Conservation (phyloP, 2,113 vertebrate species). For the Cyprinus carpio region DNA sequence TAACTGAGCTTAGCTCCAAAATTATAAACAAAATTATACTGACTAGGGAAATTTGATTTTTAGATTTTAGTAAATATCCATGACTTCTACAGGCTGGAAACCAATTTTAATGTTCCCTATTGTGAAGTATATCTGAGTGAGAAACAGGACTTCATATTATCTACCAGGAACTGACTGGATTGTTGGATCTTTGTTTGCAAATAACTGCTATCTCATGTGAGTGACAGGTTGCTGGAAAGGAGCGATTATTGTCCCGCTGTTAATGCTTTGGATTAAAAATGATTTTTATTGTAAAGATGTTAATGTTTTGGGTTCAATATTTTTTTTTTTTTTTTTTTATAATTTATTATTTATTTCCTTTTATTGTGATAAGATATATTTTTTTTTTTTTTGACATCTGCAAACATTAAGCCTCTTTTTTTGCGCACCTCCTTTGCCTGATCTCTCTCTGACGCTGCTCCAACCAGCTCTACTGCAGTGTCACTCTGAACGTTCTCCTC, state of each 20-base stretch:
- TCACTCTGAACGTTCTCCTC: conserved; percentile 89
- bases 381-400: no score
- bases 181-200: not conserved
- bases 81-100: not conserved
- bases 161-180: not conserved
- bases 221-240: not conserved
- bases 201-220: no score
- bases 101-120: not conserved
- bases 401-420: no score
- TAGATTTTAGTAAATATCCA: not conserved
- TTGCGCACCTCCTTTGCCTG: conserved; percentile 79
- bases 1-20: not conserved
- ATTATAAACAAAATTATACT: not conserved
- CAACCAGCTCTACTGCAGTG: conserved; percentile 87
- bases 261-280: no score
- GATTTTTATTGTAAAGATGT: no score
- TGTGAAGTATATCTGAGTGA: not conserved
- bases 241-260: not conserved
- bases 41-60: not conserved
- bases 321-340: no score
- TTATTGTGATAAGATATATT: no score
- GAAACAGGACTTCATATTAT: not conserved
- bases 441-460: conserved; percentile 86
- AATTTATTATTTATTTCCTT: no score
- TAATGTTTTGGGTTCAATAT: no score